Base-by-base conservation (phyloP, 2,113 vertebrate species). In the Scolopax mira region DNA sequence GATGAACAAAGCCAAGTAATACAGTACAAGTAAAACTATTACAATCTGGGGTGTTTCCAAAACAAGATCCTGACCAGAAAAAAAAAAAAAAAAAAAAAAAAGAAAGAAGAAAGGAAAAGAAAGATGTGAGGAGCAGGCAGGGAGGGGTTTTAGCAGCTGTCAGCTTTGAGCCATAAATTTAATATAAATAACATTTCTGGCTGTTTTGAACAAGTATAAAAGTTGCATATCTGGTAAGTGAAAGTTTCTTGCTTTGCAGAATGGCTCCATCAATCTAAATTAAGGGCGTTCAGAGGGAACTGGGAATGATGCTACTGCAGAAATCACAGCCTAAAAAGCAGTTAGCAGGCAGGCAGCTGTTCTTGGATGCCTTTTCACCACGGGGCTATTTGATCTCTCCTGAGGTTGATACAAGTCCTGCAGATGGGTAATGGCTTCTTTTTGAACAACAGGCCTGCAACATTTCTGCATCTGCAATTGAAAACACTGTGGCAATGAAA, bases 1-100 rank as follows among this genome's bases (percentile, higher is more conserved):
- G 65, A 58, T 89, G 82, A 92, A 93, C 72, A 96, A 96, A 90
- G 93, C 94, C 94, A 81, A 96, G 85, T 54, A 81, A 87, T 77
- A 84, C 83, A 75, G 88, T 65, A 69, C 69, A 78, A 95, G 82
- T 74, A 64, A 89, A 96, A 89, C 91, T 84, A 51, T 84, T 92
- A 89, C 88, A 79, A 1, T 67, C 86, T 95, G 94, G 72, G 90
- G 54, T 94, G 61, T 93, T 97, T 96, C 88, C 93, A 96, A 86
- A 90, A 79, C 70, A 91, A 89, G 90, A 37, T 69, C 58, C 73
- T 81, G 85, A 96, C 27, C 52, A 93, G 23, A 6, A 37, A 41
- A 55, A 33, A 30, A 41, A 35, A 23, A 52, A 2, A 7, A 14
- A 24, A 10, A 9, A 9, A 2, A 6, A 18, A 17, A 49, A 44